Percentiles rank a stretch among this genome's conserved stretches.
Conservation (phyloP, 2,797 vertebrate genomes). For the Spea hammondii region DNA sequence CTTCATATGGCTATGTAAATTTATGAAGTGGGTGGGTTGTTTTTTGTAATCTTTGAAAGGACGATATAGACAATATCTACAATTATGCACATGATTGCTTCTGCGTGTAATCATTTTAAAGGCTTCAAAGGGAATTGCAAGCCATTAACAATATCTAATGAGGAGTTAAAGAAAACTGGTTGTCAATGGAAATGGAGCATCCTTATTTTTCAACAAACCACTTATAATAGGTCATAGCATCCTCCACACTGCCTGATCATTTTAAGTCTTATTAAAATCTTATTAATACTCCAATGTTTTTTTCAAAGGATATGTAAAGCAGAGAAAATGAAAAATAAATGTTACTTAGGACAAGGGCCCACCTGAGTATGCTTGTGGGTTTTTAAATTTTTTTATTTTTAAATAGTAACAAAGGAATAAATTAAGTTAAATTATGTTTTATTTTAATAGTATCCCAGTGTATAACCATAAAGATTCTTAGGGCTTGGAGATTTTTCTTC, state of each 20-base stretch:
- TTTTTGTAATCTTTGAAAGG: slow-evolving; percentile 10
- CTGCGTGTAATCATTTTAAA: neutral
- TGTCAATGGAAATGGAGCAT: neutral
- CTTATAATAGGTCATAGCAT: slow-evolving; percentile 60
- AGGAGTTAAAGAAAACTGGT: neutral
- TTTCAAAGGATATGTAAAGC: no score
- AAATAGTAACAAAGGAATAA: no score
- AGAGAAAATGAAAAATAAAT: no score
- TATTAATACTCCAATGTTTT: neutral
- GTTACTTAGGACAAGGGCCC: no score
- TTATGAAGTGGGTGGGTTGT: slow-evolving; percentile 10
- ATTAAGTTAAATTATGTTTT: no score
- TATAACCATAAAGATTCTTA: no score
- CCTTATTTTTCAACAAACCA: slow-evolving; percentile 41
- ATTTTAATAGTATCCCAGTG: no score
- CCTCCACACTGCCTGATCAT: slow-evolving; percentile 60
- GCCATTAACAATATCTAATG: slow-evolving; percentile 10
- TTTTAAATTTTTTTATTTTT: no score
- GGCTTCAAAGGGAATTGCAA: slow-evolving; percentile 7
- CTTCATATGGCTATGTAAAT: slow-evolving; percentile 17
- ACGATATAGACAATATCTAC: neutral
- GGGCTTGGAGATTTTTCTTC: no score
- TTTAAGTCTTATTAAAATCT: slow-evolving; percentile 63
- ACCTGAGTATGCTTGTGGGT: no score
- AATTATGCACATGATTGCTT: slow-evolving; percentile 4